Base-by-base conservation (phyloP, 2,113 vertebrate genomes). In the Tupaia tana region DNA sequence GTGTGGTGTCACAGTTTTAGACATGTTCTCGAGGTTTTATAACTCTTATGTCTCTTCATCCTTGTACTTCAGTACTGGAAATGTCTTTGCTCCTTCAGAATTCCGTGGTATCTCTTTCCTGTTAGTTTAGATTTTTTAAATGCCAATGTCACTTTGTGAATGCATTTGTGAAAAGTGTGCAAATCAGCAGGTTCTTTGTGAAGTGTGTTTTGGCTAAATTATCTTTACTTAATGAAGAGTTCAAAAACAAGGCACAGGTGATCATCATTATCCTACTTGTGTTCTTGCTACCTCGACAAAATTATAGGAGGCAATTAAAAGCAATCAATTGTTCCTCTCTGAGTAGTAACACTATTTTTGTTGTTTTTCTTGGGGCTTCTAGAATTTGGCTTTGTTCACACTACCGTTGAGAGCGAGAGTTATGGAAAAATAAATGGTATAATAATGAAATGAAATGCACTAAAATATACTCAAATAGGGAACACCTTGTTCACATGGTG, bases 101-200 rank as follows among this genome's bases (percentile, higher is more conserved):
- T 64, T 19, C 61, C 97, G 16, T 89, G 75, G 34, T 96, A 91
- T 70, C 93, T 97, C 34, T 94, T 97, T 90, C 94, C 80, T 83
- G 67, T 77, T 93, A 96, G 80, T 90, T 95, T 97, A 95, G 94
- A 83, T 97, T 97, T 79, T 79, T 92, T 93, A 96, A 97, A 82
- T 64, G 79, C 86, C 87, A 86, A 31, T 95, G 80, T 93, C 56
- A 77, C 90, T 97, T 93, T 63, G 86, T 92, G 89, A 97, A 97
- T 89, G 94, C 34, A 92, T 95, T 97, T 97, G 61, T 77, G 86
- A 96, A 58, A 52, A 91, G 81, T 67, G 78, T 79, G 24, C 84
- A 86, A 93, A 67, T 73, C 90, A 85, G 63, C 54, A 85, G 59
- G n/a, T 89, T 86, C 75, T 54, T 93, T 89, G 86, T 52, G 5